Conservation (phyloP, 2,113 vertebrate species). For the Actinemys pallida region DNA sequence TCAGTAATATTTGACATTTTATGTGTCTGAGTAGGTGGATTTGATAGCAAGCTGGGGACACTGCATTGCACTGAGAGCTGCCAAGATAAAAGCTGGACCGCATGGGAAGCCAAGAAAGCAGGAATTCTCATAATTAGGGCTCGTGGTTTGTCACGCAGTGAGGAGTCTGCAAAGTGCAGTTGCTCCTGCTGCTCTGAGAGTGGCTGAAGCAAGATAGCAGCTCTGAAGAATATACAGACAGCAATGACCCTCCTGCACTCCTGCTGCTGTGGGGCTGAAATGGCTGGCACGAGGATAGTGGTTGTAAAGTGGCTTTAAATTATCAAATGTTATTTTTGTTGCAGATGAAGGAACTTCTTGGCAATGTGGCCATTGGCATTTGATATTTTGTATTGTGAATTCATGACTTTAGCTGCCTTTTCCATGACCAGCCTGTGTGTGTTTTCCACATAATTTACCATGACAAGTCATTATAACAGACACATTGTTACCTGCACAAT, state of each 20-base stretch:
- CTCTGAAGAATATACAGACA: neutral
- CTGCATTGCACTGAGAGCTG: neutral
- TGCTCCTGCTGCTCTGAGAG: neutral
- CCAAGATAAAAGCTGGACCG: neutral
- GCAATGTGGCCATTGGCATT: neutral
- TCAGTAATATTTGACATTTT: neutral
- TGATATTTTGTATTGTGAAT: neutral
- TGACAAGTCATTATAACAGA: neutral
- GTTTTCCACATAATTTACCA: neutral
- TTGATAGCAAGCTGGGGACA: neutral
- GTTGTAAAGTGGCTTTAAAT: conserved; percentile 1
- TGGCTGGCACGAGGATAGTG: neutral
- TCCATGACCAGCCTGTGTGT: neutral
- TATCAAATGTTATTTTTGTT: neutral
- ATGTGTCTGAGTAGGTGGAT: neutral
- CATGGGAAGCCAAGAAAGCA: neutral
- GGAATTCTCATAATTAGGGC: neutral
- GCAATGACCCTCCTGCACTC: neutral
- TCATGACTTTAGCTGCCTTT: neutral
- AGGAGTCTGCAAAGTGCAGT: neutral
- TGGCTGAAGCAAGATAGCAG: neutral
- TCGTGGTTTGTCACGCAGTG: neutral
- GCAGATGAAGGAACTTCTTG: neutral
- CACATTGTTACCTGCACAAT: neutral
- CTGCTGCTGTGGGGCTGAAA: neutral